Evolutionary conservation across 2,888 invertebrate genomes (phyloP).

Genomic region (Meandrusa payeni): DNA sequence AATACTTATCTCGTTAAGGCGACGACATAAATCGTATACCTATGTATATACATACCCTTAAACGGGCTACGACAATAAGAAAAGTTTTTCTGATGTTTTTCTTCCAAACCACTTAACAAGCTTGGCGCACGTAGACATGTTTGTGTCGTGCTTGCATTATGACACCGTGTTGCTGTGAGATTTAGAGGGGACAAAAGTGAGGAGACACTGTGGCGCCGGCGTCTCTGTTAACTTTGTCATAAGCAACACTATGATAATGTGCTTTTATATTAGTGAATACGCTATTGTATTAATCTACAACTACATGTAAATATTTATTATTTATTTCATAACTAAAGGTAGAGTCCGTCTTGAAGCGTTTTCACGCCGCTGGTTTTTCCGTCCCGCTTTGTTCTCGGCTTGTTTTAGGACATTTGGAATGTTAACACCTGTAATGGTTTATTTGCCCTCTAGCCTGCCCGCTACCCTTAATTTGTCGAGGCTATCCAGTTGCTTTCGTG

Average conservation of each 20-base stretch:
- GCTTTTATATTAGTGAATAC: background rate
- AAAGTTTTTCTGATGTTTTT: conserved; percentile 80
- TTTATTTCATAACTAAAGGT: too few relatives aligned
- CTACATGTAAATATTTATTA: too few relatives aligned
- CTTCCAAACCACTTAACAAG: conserved; percentile 81
- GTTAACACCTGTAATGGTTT: too few relatives aligned
- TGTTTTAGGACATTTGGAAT: too few relatives aligned
- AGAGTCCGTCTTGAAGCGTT: too few relatives aligned
- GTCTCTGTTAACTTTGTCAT: conserved; percentile 53
- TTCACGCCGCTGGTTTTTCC: too few relatives aligned
- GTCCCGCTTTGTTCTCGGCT: too few relatives aligned
- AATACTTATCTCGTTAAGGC: conserved; percentile 37
- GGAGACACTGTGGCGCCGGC: conserved; percentile 72
- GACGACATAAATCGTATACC: conserved; percentile 44
- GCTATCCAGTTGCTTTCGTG: too few relatives aligned
- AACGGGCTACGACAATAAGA: conserved; percentile 73
- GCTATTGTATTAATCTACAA: too few relatives aligned
- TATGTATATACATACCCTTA: conserved; percentile 59
- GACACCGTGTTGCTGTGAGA: conserved; percentile 77
- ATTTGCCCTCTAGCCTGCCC: too few relatives aligned
- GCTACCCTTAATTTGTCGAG: too few relatives aligned
- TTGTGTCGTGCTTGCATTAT: conserved; percentile 80
- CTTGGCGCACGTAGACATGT: conserved; percentile 79
- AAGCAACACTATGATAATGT: conserved; percentile 33
- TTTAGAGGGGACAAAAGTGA: conserved; percentile 76